phyloP scores from a whole-genome alignment of 2,888 invertebrate genomes.

The Yponomeuta cagnagella region DNA sequence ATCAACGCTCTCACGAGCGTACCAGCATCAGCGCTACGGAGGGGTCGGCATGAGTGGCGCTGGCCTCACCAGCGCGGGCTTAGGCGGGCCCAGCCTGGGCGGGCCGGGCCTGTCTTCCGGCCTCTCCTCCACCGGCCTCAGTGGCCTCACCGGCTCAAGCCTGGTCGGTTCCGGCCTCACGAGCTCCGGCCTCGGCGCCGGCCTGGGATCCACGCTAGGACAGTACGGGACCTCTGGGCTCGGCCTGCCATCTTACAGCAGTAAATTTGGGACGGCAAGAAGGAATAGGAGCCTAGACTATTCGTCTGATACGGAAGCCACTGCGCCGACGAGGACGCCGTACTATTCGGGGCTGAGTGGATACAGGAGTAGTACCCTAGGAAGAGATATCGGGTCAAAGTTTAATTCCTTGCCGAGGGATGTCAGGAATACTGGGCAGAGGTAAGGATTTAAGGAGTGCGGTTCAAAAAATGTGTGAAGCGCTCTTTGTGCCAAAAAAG shows the following conservation, averaged over 20 bases:
- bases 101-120: slow-evolving; percentile 54
- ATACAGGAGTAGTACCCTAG: slow-evolving; percentile 67
- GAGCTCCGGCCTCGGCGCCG: slow-evolving; percentile 57
- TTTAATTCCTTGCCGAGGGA: slow-evolving; percentile 85
- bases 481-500: too few species aligned
- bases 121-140: slow-evolving; percentile 63
- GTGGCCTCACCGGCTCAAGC: slow-evolving; percentile 63
- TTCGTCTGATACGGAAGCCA: slow-evolving; percentile 97
- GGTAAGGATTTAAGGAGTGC: slow-evolving; percentile 47
- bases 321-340: slow-evolving; percentile 83
- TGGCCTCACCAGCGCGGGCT: slow-evolving; percentile 43
- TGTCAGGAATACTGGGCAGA: slow-evolving; percentile 75
- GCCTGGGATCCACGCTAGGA: slow-evolving; percentile 54
- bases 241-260: slow-evolving; percentile 61
- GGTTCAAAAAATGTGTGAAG: too few species aligned
- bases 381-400: slow-evolving; percentile 79
- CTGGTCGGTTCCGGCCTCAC: slow-evolving; percentile 57
- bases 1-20: slow-evolving; percentile 62
- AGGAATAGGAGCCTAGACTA: slow-evolving; percentile 91
- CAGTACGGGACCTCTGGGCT: slow-evolving; percentile 58
- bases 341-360: slow-evolving; percentile 81
- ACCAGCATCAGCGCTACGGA: slow-evolving; percentile 75
- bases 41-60: slow-evolving; percentile 50
- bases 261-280: slow-evolving; percentile 78
- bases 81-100: slow-evolving; percentile 25